Evolutionary conservation across 2,113 vertebrate species (phyloP).

Genomic region (Pelodiscus sinensis): DNA sequence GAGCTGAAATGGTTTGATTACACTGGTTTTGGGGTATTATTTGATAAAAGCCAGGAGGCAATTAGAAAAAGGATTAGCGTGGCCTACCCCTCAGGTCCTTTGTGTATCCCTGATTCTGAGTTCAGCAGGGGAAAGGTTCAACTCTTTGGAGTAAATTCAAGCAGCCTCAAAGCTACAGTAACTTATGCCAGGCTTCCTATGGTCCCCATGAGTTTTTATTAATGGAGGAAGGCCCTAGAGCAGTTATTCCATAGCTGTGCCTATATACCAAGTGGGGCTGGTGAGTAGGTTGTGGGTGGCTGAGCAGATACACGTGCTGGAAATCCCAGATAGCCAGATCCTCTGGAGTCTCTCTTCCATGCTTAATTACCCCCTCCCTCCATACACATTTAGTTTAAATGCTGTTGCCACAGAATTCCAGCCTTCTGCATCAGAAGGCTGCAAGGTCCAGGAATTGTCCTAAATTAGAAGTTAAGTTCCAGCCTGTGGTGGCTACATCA

Average conservation of each 20-base stretch:
- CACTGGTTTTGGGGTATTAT: background rate
- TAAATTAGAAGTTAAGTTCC: background rate
- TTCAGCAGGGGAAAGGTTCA: accelerated
- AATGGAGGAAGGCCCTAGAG: accelerated
- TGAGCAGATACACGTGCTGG: background rate
- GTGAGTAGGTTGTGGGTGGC: background rate
- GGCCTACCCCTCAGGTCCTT: background rate
- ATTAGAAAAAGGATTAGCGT: background rate
- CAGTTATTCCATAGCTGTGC: background rate
- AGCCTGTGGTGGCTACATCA: background rate
- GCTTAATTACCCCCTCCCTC: no score
- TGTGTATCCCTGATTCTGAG: background rate
- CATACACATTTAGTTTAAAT: background rate
- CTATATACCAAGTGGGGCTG: background rate
- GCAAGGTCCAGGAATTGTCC: background rate
- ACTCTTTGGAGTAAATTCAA: accelerated
- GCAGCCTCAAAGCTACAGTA: accelerated
- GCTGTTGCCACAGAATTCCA: background rate
- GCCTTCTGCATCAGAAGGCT: background rate
- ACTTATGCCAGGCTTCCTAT: background rate
- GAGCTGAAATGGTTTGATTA: background rate
- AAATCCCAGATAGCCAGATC: background rate
- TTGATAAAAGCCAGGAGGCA: background rate
- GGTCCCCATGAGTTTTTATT: background rate
- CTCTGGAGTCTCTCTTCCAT: background rate